phyloP scores from a whole-genome alignment of 2,113 vertebrate genomes.

The Takifugu bimaculatus region DNA sequence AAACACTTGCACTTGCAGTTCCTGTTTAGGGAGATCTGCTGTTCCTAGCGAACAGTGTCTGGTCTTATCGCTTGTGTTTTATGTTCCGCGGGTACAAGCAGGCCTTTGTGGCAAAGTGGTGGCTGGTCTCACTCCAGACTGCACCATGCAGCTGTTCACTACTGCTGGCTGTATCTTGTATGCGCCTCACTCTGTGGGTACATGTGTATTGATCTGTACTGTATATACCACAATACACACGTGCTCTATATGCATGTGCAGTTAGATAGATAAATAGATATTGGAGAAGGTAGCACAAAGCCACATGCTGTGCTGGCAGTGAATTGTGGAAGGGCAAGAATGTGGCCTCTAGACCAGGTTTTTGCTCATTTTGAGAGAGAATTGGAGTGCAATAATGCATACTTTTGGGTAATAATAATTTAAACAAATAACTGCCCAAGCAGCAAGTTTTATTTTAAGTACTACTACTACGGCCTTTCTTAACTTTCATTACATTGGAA shows the following conservation, averaged over 20 bases:
- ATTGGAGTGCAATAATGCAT: conserved; percentile 13
- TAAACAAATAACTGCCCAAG: too few species aligned
- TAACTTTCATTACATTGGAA: too few species aligned
- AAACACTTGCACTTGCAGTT: conserved; percentile 68
- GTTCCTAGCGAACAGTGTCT: conserved; percentile 67
- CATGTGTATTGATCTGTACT: conserved; percentile 3
- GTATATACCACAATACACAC: neutral
- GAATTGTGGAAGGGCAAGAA: conserved; percentile 60
- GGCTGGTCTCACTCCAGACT: conserved; percentile 71
- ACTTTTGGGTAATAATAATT: conserved; percentile 20
- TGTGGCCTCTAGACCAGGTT: conserved; percentile 51
- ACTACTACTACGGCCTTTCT: neutral
- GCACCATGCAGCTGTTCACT: conserved; percentile 75
- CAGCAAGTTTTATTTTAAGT: neutral
- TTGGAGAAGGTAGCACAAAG: conserved; percentile 46
- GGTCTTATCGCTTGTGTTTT: conserved; percentile 77
- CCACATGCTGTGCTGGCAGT: conserved; percentile 60
- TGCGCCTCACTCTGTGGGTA: conserved; percentile 3
- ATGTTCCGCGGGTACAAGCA: conserved; percentile 74
- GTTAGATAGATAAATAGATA: neutral
- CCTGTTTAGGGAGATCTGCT: conserved; percentile 66
- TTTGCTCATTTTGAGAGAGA: conserved; percentile 21
- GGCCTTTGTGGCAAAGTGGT: conserved; percentile 75
- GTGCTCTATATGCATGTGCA: too few species aligned
- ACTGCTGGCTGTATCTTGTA: conserved; percentile 65